Base-by-base conservation (phyloP, 2,888 invertebrate species). In the Vannuccia rotundouncinata region DNA sequence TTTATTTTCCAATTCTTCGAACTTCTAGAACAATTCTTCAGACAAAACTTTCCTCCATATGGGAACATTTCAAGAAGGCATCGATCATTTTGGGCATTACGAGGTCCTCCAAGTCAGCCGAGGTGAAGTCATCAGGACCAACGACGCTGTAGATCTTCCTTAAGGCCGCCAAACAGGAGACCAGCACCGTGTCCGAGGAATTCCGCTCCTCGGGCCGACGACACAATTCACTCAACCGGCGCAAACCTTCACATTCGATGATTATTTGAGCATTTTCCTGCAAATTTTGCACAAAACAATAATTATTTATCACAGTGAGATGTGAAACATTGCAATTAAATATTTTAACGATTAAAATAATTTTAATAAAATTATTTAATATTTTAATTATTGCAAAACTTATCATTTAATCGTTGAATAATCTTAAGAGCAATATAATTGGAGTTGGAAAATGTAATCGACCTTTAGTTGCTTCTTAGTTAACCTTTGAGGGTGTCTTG, bases 11-110 rank as follows among this genome's bases (percentile, higher is more conserved):
- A n/a, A n/a, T n/a, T n/a, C n/a, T n/a, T n/a, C n/a, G n/a, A n/a
- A n/a, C n/a, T n/a, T n/a, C n/a, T n/a, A n/a, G 59, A 59, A 13
- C 59, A 13, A 59, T 13, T 59, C 17, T 74, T 85, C 84, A 93
- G 66, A 93, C 93, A 86, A 92, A 93, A 86, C 93, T 93, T 87
- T 93, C 93, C 86, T 92, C 92, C 84, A 92, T 91, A 29, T 92
- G 91, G 0, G 93, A 93, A 87, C 93, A 93, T 59, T 92, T 89
- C 87, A 93, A 91, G 83, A 93, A 92, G 0, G 93, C 92, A 85
- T 93, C 93, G 88, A 93, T 91, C 13, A 93, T 89, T 84, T 92
- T 91, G 0, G 93, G 93, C 85, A 91, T 90, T 80, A 93, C 91
- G 86, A 93, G 90, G 84, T 93, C 92, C 80, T 91, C 91, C 0